Evolutionary conservation across 2,113 vertebrate species (phyloP).

Genomic region (Actenoides hombroni): DNA sequence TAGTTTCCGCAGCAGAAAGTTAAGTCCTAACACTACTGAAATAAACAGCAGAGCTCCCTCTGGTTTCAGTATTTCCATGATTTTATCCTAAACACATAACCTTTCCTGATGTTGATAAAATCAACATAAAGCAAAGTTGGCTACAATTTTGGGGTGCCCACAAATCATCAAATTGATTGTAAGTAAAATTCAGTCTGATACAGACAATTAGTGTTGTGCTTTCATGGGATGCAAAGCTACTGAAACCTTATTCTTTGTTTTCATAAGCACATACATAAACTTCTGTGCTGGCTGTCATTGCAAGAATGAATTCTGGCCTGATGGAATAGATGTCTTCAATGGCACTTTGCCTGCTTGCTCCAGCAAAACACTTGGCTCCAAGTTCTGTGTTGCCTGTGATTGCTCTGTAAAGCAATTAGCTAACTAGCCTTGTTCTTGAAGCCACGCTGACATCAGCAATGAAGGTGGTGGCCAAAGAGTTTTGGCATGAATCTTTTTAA

Average conservation of each 20-base stretch:
- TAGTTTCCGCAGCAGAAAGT: background rate
- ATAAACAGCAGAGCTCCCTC: background rate
- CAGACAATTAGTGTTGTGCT: background rate
- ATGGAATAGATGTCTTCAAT: background rate
- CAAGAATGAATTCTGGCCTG: background rate
- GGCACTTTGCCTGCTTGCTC: background rate
- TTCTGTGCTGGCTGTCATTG: background rate
- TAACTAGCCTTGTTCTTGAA: constrained; percentile 55
- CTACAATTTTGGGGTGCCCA: background rate
- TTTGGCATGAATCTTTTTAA: constrained; percentile 22
- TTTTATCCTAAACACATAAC: background rate
- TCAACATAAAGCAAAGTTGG: background rate
- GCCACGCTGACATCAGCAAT: constrained; percentile 55
- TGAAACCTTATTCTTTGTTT: background rate
- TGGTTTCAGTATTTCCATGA: background rate
- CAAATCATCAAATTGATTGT: background rate
- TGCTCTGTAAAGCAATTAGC: constrained; percentile 55
- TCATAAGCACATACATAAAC: background rate
- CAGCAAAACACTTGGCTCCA: constrained; percentile 36
- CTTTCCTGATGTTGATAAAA: background rate
- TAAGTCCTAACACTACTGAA: background rate
- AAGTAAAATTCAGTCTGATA: background rate
- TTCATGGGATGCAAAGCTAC: background rate
- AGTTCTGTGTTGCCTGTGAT: background rate
- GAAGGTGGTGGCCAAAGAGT: constrained; percentile 24